phyloP scores from a whole-genome alignment of 1,140 invertebrate genomes.

The Bombus pascuorum region DNA sequence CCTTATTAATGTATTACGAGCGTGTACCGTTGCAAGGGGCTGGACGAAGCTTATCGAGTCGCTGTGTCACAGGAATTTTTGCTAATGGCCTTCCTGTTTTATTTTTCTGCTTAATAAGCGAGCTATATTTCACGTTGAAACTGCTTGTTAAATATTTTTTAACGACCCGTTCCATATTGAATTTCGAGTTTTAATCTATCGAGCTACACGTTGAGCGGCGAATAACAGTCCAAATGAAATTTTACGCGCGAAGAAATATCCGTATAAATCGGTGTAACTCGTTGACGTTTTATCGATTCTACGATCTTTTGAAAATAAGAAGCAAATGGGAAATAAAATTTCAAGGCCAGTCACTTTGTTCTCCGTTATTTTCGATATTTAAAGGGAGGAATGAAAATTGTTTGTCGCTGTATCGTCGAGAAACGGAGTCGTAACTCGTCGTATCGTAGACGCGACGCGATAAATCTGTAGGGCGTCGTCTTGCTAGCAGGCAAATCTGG shows the following conservation, averaged over 20 bases:
- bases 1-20: conserved; percentile 39
- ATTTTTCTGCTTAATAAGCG: background rate
- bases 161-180: background rate
- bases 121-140: background rate
- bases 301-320: background rate
- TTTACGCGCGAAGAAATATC: background rate
- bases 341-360: background rate
- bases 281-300: background rate
- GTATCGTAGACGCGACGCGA: background rate
- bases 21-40: conserved; percentile 19
- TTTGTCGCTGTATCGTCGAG: too few species aligned
- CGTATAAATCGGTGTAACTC: background rate
- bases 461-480: background rate
- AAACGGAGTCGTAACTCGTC: background rate
- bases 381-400: too few species aligned
- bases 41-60: background rate
- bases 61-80: background rate
- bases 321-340: background rate
- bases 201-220: background rate
- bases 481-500: background rate
- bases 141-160: background rate
- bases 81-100: background rate
- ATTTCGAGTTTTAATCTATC: background rate
- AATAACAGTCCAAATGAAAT: background rate
- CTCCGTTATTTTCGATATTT: background rate